A percentile compares a stretch with the other conserved stretches of the same genome.
Conservation (phyloP, 2,797 vertebrate species). For the Channallabes apus region DNA sequence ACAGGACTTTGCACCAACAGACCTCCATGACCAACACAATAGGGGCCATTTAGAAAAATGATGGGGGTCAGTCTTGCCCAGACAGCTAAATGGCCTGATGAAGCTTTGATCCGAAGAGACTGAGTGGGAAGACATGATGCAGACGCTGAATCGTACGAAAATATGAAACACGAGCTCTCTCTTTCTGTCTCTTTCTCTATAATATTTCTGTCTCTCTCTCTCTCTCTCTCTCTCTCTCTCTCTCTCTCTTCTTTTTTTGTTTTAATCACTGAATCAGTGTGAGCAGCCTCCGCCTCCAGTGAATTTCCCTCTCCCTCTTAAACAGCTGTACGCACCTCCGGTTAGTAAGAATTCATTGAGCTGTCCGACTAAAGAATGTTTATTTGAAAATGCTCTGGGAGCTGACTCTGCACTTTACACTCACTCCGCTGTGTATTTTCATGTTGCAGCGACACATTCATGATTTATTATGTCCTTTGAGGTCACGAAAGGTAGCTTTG, state of each 20-base stretch:
- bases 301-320: background rate
- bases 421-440: constrained; percentile 22
- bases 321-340: constrained; percentile 10
- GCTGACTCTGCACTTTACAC: constrained; percentile 46
- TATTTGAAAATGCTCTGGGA: constrained; percentile 21
- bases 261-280: constrained; percentile 4
- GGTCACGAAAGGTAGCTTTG: constrained; percentile 25
- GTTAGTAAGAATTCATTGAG: constrained; percentile 32
- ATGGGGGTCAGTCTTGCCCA: constrained; percentile 55
- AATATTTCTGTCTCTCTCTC: background rate
- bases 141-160: constrained; percentile 36
- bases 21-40: constrained; percentile 67
- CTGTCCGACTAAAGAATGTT: constrained; percentile 43
- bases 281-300: background rate
- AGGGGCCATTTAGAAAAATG: constrained; percentile 64
- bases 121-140: constrained; percentile 55
- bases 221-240: background rate
- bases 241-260: background rate
- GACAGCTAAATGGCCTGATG: constrained; percentile 54
- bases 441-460: background rate
- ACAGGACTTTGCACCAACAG: constrained; percentile 64
- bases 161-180: constrained; percentile 31
- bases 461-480: constrained; percentile 41
- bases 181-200: background rate
- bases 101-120: constrained; percentile 64